Conservation (phyloP, 2,797 vertebrate genomes). For the Amphiprion clarkii region DNA sequence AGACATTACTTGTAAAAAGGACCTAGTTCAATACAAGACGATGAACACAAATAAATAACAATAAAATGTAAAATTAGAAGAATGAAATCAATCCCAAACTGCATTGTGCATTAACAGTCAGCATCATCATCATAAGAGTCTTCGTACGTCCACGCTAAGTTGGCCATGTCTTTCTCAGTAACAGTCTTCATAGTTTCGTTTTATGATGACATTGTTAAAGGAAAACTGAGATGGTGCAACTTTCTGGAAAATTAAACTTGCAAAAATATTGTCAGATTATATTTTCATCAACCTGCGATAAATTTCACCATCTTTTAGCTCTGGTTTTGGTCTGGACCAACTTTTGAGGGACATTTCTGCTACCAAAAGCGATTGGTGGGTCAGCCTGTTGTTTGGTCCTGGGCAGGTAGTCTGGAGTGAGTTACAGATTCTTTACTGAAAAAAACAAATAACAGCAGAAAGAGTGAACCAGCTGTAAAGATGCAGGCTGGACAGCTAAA, state of each 20-base stretch:
- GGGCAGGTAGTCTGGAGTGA: neutral
- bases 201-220: neutral
- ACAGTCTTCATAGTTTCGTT: neutral
- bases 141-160: neutral
- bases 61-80: neutral
- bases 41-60: neutral
- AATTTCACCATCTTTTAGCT: neutral
- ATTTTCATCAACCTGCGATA: too few species aligned
- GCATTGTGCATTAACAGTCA: conserved; percentile 36
- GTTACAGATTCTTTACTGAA: neutral
- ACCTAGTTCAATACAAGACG: neutral
- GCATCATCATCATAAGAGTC: neutral
- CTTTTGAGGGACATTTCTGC: neutral
- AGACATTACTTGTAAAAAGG: neutral
- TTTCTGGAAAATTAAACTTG: neutral
- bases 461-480: neutral
- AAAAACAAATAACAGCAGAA: neutral
- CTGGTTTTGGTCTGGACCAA: neutral
- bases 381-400: neutral
- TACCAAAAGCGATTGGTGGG: neutral
- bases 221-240: neutral
- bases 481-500: neutral
- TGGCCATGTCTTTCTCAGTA: neutral
- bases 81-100: neutral
- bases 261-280: neutral